phyloP scores from a whole-genome alignment of 2,797 vertebrate genomes.

The Thaleichthys pacificus region DNA sequence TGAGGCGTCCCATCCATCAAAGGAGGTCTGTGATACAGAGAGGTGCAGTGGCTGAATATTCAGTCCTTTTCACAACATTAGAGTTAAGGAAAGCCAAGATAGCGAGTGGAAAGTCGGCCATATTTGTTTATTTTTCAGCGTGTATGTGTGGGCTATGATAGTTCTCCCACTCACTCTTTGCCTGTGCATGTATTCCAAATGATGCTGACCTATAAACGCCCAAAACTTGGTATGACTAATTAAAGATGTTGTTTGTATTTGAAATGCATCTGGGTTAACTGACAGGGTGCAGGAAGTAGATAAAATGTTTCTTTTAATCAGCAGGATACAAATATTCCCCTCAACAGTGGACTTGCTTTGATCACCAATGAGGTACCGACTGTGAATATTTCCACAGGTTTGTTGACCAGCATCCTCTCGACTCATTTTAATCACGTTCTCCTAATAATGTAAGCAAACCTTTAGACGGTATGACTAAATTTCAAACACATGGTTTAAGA shows the following conservation, averaged over 20 bases:
- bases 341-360: constrained; percentile 11
- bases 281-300: background rate
- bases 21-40: background rate
- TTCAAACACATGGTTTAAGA: too few species aligned
- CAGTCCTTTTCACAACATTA: background rate
- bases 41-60: background rate
- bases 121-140: background rate
- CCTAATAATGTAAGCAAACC: too few species aligned
- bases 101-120: background rate
- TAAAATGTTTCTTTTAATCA: constrained; percentile 11
- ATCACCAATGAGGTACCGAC: background rate
- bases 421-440: too few species aligned
- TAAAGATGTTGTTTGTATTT: constrained; percentile 22
- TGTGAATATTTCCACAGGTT: constrained; percentile 18
- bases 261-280: constrained; percentile 26
- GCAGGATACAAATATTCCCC: background rate
- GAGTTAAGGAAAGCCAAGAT: background rate
- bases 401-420: background rate
- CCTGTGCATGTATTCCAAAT: constrained; percentile 2
- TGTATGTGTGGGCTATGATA: background rate
- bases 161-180: background rate
- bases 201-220: constrained; percentile 8
- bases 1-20: background rate
- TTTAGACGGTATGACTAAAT: too few species aligned
- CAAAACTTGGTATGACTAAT: constrained; percentile 1